phyloP scores from a whole-genome alignment of 2,888 invertebrate species.

The Altica lythri region DNA sequence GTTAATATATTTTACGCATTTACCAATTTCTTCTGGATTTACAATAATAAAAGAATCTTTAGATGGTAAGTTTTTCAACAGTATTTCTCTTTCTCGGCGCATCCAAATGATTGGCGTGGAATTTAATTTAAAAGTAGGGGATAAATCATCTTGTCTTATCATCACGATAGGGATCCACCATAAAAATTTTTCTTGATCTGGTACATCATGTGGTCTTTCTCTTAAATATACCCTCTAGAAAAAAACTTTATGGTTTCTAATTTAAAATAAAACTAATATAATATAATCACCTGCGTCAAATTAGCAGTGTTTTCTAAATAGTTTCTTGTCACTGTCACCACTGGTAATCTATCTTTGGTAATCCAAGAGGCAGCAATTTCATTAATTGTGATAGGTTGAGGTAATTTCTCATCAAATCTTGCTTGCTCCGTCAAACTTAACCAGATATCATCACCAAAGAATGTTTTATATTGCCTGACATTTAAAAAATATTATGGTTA shows the following conservation, averaged over 20 bases:
- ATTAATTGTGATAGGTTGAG: conserved; percentile 63
- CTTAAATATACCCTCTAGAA: conserved; percentile 71
- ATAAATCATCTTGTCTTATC: conserved; percentile 58
- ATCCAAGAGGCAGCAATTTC: conserved; percentile 84
- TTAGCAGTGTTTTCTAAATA: conserved; percentile 67
- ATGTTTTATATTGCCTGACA: conserved; percentile 71
- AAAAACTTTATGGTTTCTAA: conserved; percentile 3
- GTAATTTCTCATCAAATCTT: conserved; percentile 63
- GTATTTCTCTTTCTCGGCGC: conserved; percentile 62
- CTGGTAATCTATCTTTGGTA: conserved; percentile 76
- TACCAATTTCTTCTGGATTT: conserved; percentile 84
- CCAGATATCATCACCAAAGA: conserved; percentile 82
- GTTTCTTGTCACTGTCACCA: conserved; percentile 72
- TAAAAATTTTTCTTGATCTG: conserved; percentile 69
- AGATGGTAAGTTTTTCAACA: conserved; percentile 61
- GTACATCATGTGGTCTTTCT: conserved; percentile 74
- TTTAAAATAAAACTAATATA: background rate
- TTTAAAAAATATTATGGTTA: conserved; percentile 8
- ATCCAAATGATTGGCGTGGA: conserved; percentile 68
- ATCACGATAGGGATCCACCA: conserved; percentile 79
- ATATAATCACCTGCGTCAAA: conserved; percentile 64
- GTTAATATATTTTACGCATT: too few relatives aligned
- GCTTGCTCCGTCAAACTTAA: conserved; percentile 71
- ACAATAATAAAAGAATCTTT: conserved; percentile 73
- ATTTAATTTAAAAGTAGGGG: conserved; percentile 44